Evolutionary conservation across 2,113 vertebrate species (phyloP), one percentile per base, ranked within the genome.

Genomic region (Cavia porcellus): DNA sequence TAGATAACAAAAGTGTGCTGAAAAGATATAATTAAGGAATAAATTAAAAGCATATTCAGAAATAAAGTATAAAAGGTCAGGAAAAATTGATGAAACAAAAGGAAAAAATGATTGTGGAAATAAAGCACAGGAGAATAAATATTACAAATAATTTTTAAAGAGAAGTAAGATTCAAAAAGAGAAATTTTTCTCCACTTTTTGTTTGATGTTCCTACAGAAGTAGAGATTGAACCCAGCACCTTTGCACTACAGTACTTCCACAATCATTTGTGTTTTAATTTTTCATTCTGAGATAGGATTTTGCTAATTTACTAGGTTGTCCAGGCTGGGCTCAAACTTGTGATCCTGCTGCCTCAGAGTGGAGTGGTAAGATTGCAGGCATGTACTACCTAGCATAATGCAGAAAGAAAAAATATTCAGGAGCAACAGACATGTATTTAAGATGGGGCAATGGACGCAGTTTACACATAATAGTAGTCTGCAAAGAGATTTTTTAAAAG

Each of bases 71-170:
- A 25, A 50, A 7, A 64, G 42, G 50, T 86, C 64, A n/a, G 10
- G 57, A 55, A 77, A 19, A 79, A n/a, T 10, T 66, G 5, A 13
- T 74, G 4, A 83, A 87, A 86, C 45, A 66, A 92, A 89, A 90
- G 8, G 47, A 42, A 96, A 81, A 86, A 52, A 22, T 45, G 64
- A 94, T 57, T 86, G 89, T 57, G 30, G 17, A 50, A 94, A 90
- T 89, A 13, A 94, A 94, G 10, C 17, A 79, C 32, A 88, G 25
- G 30, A 95, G 2, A 89, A 88, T 87, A 50, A 64, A 72, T 64
- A 82, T 25, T 68, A 82, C 7, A 79, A 64, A 28, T 57, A 75
- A 91, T 30, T 47, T 7, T 25, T 80, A 80, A 77, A 77, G 13
- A 68, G 11, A 90, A 86, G 42, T 57, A 57, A 38, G 38, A 38